phyloP scores from a whole-genome alignment of 2,113 vertebrate species.

The Apodemus speciosus region DNA sequence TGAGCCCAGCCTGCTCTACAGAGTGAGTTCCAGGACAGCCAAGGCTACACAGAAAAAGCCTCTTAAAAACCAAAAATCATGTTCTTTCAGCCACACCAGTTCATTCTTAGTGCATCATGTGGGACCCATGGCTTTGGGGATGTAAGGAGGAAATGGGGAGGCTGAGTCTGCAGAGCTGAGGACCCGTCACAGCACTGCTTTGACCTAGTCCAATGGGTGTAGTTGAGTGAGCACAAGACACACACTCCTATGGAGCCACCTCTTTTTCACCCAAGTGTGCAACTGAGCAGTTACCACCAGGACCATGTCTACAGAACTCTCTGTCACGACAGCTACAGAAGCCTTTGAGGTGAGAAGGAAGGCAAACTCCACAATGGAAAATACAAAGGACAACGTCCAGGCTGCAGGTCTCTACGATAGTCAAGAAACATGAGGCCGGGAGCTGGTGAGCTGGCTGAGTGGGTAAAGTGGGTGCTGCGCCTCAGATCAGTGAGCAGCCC shows the following conservation, averaged over 20 bases:
- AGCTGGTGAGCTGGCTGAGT: not conserved
- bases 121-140: not conserved
- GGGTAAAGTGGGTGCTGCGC: not conserved
- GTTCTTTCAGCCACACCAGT: not conserved
- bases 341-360: conserved; percentile 28
- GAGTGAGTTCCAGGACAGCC: not conserved
- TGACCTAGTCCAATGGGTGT: not conserved
- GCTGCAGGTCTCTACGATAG: conserved; percentile 19
- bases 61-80: not conserved
- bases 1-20: not conserved
- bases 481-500: no score
- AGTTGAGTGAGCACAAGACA: not conserved
- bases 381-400: not conserved
- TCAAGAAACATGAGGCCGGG: not conserved
- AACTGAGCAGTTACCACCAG: no score
- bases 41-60: not conserved
- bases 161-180: not conserved
- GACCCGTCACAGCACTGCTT: not conserved
- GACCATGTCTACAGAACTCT: not conserved
- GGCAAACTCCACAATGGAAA: not conserved
- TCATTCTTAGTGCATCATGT: not conserved
- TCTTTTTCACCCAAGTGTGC: not conserved
- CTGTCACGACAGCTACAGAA: not conserved
- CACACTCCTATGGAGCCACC: not conserved
- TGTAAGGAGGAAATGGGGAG: no score